Evolutionary conservation across 2,113 vertebrate species (phyloP).

Genomic region (Uria lomvia): DNA sequence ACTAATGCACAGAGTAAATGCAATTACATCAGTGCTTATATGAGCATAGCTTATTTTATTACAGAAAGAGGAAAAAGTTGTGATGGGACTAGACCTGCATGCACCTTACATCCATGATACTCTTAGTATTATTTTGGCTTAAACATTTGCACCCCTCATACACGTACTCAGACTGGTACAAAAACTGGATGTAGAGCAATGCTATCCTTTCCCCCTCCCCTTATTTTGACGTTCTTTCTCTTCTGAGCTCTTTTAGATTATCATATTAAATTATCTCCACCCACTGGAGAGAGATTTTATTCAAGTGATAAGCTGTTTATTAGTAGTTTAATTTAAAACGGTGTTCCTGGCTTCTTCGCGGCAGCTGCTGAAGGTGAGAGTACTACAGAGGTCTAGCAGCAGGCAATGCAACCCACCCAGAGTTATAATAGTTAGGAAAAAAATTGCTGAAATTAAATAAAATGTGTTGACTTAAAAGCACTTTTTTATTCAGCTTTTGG

Average conservation of each 20-base stretch:
- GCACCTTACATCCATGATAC: not conserved
- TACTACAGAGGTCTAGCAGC: not conserved
- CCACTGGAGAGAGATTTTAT: not conserved
- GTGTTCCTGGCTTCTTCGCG: not conserved
- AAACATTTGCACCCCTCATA: not conserved
- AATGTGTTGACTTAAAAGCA: constrained; percentile 17
- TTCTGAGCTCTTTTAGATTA: not conserved
- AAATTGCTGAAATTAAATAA: constrained; percentile 10
- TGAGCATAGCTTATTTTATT: not conserved
- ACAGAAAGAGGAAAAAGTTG: not conserved
- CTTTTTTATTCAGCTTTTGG: not conserved
- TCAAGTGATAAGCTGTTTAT: not conserved
- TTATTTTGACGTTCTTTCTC: not conserved
- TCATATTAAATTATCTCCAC: not conserved
- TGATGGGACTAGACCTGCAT: not conserved
- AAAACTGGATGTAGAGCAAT: not conserved
- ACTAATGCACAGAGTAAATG: not conserved
- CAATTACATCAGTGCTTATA: not conserved
- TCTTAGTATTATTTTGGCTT: not conserved
- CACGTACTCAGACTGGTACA: not conserved
- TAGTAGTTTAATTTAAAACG: not conserved
- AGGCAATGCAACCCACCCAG: not conserved
- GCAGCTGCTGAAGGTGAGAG: not conserved
- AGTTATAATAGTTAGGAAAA: not conserved
- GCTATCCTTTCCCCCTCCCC: fast-evolving